Percentiles rank a stretch among this genome's conserved stretches.
phyloP scores from a whole-genome alignment of 2,888 invertebrate species.

The Athalia cordata region DNA sequence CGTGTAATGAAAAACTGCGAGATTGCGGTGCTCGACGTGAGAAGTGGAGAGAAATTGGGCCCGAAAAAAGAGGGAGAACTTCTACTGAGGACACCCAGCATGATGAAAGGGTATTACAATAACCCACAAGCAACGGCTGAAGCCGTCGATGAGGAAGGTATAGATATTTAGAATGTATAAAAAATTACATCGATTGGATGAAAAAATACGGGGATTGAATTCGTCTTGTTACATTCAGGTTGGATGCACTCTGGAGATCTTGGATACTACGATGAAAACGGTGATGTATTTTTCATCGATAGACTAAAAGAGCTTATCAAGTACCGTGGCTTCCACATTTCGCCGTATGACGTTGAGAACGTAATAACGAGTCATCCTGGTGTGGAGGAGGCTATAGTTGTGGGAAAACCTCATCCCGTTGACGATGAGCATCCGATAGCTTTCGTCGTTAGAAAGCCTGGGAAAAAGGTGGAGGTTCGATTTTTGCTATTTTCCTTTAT shows the following conservation, averaged over 20 bases:
- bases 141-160: constrained; percentile 28
- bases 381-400: constrained; percentile 17
- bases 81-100: neutral
- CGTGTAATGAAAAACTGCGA: constrained; percentile 2
- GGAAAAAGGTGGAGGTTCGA: neutral
- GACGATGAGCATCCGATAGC: constrained; percentile 32
- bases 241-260: constrained; percentile 37
- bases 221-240: neutral
- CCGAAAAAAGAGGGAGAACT: constrained; percentile 18
- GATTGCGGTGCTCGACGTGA: constrained; percentile 18
- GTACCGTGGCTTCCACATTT: constrained; percentile 12
- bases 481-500: too few species aligned
- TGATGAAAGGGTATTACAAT: constrained; percentile 14
- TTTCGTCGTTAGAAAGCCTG: constrained; percentile 46
- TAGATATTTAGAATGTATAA: neutral
- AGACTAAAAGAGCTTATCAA: constrained; percentile 33
- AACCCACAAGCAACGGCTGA: constrained; percentile 13
- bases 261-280: constrained; percentile 38
- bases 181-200: neutral
- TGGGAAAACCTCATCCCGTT: constrained; percentile 25
- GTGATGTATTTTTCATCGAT: constrained; percentile 24
- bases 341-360: constrained; percentile 15
- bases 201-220: too few species aligned
- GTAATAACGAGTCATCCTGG: constrained; percentile 22
- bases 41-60: constrained; percentile 3